These are phyloP conservation scores for Heliconius eleuchia DNA, from an alignment of 1,140 invertebrate species.

Conservation along the genomic window DNA sequence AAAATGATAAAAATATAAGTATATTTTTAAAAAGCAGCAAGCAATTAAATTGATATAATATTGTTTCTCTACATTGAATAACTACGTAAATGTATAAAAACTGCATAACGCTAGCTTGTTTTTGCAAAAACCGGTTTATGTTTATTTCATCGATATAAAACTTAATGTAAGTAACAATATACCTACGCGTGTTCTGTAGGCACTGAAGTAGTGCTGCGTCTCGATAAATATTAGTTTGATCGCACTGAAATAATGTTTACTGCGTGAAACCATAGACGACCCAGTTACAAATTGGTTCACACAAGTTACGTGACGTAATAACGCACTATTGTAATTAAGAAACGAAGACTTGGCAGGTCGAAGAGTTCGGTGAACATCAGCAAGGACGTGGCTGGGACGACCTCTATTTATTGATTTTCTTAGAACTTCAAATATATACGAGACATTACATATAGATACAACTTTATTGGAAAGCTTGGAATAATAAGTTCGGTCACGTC, in stretches of 20 bases:
- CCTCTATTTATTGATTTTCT: conserved; percentile 34
- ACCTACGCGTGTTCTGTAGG: neutral
- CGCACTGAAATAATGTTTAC: conserved; percentile 51
- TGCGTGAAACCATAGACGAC: conserved; percentile 64
- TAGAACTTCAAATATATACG: neutral
- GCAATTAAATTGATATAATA: neutral
- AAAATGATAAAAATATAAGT: neutral
- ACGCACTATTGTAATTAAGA: conserved; percentile 45
- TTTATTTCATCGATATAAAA: conserved; percentile 57
- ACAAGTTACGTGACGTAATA: conserved; percentile 58
- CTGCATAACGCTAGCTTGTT: conserved; percentile 18
- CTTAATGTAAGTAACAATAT: conserved; percentile 14
- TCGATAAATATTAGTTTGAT: conserved; percentile 31
- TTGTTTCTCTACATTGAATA: neutral
- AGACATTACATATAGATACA: neutral
- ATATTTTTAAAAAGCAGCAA: neutral
- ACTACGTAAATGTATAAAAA: conserved; percentile 9
- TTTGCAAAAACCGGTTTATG: conserved; percentile 55
- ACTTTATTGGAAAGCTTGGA: conserved; percentile 7
- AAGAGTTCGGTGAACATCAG: conserved; percentile 32
- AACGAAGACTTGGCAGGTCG: conserved; percentile 49
- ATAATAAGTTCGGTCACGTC: conserved; percentile 10
- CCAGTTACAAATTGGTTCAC: conserved; percentile 65
- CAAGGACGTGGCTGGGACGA: conserved; percentile 39
- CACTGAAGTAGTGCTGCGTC: conserved; percentile 3